phyloP scores from a whole-genome alignment of 2,797 vertebrate species.

The Orestias chungarensis region DNA sequence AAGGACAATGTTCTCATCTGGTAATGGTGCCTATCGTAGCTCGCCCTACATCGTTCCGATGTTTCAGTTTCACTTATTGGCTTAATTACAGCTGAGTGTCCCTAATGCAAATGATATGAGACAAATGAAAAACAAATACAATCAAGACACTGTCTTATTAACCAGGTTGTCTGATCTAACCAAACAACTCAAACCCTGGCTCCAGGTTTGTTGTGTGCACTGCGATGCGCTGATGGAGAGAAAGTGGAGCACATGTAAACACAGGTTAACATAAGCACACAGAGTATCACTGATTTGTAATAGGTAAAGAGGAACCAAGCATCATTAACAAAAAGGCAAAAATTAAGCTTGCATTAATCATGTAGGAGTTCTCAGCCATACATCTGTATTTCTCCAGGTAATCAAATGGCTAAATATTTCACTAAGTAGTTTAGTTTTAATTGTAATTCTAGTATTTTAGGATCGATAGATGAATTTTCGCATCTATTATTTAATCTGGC shows the following conservation, averaged over 20 bases:
- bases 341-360: background rate
- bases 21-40: constrained; percentile 61
- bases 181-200: constrained; percentile 31
- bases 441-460: background rate
- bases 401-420: background rate
- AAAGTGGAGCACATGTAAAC: constrained; percentile 56
- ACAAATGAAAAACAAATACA: constrained; percentile 80
- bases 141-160: constrained; percentile 77
- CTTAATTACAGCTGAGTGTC: constrained; percentile 75
- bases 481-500: background rate
- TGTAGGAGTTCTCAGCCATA: background rate
- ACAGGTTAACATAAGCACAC: constrained; percentile 72
- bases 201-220: constrained; percentile 60
- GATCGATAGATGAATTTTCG: background rate
- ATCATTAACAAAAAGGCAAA: constrained; percentile 28
- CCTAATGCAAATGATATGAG: constrained; percentile 71
- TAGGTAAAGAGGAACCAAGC: constrained; percentile 39
- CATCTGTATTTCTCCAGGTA: background rate
- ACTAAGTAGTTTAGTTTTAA: background rate
- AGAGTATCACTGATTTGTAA: constrained; percentile 49
- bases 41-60: constrained; percentile 70
- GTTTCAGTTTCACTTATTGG: constrained; percentile 74
- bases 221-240: constrained; percentile 49
- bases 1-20: constrained; percentile 65
- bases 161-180: constrained; percentile 67